phyloP scores from a whole-genome alignment of 2,797 vertebrate genomes.

The Fratercula arctica region DNA sequence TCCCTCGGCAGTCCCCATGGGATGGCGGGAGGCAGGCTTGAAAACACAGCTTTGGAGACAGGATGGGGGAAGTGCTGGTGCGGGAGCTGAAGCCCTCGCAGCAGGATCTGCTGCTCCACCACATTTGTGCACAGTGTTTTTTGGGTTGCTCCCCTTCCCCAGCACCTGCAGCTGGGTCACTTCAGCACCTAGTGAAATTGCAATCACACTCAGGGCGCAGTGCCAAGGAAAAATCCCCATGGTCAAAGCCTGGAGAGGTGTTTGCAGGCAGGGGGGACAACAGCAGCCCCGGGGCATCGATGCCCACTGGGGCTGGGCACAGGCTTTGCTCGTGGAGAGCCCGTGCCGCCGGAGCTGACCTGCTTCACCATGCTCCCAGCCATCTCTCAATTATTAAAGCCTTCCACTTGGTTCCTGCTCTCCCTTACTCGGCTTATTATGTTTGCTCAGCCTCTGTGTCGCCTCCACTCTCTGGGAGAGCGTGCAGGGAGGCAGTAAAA shows the following conservation, averaged over 20 bases:
- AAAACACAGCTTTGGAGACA: background rate
- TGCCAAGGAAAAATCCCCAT: background rate
- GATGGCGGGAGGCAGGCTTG: background rate
- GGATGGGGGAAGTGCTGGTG: background rate
- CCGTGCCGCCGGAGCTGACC: fast-evolving
- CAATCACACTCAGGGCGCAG: fast-evolving
- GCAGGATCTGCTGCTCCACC: background rate
- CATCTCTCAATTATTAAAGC: slow-evolving; percentile 47
- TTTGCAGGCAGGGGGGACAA: background rate
- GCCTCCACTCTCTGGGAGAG: background rate
- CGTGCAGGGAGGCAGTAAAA: fast-evolving
- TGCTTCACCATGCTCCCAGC: background rate
- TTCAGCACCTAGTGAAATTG: background rate
- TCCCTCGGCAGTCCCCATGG: background rate
- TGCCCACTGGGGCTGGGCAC: background rate
- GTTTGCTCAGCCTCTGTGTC: slow-evolving; percentile 27
- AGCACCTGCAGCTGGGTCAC: background rate
- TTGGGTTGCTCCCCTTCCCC: background rate
- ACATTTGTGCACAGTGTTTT: fast-evolving
- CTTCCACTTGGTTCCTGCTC: background rate
- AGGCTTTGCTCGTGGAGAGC: background rate
- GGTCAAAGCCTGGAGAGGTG: background rate
- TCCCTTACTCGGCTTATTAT: background rate
- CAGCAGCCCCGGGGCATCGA: background rate
- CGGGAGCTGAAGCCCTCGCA: background rate